phyloP scores from a whole-genome alignment of 2,888 invertebrate genomes.

The Nasonovia ribisnigri region DNA sequence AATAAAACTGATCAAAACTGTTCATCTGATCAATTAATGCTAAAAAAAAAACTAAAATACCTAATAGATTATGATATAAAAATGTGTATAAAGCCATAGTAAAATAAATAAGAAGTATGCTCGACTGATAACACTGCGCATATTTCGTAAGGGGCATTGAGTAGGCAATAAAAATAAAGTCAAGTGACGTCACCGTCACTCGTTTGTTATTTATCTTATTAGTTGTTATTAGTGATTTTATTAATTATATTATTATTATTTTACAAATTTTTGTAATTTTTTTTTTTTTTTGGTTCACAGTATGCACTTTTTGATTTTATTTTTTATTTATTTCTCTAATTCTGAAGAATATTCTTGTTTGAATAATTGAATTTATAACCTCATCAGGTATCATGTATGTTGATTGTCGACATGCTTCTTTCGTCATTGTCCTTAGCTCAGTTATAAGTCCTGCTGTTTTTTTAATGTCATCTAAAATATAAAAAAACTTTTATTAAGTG shows the following conservation, averaged over 20 bases:
- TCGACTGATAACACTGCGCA: no score
- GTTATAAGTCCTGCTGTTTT: neutral
- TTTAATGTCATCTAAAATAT: neutral
- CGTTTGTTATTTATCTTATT: no score
- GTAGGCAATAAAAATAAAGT: no score
- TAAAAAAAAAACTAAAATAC: no score
- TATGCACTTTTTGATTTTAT: neutral
- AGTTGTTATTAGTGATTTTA: no score
- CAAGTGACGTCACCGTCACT: no score
- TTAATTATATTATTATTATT: neutral
- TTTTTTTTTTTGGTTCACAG: neutral
- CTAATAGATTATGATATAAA: no score
- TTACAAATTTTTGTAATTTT: neutral
- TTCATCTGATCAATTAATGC: no score
- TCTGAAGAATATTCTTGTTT: conserved; percentile 6
- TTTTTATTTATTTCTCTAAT: conserved; percentile 3
- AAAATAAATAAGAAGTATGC: no score
- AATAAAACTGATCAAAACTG: no score
- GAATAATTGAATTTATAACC: neutral
- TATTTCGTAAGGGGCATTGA: no score
- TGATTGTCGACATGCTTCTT: neutral
- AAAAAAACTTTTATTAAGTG: neutral
- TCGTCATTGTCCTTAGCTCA: neutral
- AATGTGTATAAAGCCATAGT: no score
- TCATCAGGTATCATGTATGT: conserved; percentile 4